Conservation (phyloP, 2,888 invertebrate genomes). For the Osmoderma eremita region DNA sequence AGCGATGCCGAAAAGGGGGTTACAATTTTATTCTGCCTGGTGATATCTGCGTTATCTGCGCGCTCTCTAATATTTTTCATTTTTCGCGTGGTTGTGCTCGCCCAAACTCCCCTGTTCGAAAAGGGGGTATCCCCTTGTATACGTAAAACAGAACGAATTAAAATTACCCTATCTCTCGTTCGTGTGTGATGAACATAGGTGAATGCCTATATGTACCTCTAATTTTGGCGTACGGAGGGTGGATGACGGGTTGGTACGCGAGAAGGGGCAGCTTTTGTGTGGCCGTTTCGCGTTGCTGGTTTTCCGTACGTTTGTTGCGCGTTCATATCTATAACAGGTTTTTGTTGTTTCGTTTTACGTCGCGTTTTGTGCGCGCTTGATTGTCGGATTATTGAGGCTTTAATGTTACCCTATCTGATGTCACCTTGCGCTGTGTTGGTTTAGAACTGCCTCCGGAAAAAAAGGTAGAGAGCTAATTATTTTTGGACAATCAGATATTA, state of each 20-base stretch:
- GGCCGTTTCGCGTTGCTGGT: slow-evolving; percentile 6
- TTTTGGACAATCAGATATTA: not conserved
- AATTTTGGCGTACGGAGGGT: not conserved
- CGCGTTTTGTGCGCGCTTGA: slow-evolving; percentile 48
- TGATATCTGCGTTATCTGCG: slow-evolving; percentile 43
- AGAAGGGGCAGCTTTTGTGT: slow-evolving; percentile 15
- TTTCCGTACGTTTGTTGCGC: slow-evolving; percentile 42
- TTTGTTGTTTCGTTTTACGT: slow-evolving; percentile 51
- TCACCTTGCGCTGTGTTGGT: not conserved
- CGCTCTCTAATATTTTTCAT: slow-evolving; percentile 54
- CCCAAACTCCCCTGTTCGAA: not conserved
- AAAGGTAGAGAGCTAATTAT: not conserved
- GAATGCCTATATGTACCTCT: slow-evolving; percentile 43
- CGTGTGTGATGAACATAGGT: slow-evolving; percentile 45
- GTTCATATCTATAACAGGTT: slow-evolving; percentile 53
- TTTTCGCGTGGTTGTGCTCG: slow-evolving; percentile 50
- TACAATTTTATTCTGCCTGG: slow-evolving; percentile 39
- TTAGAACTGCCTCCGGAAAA: not conserved
- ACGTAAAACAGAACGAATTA: slow-evolving; percentile 54
- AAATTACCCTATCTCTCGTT: slow-evolving; percentile 51
- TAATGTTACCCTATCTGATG: slow-evolving; percentile 17
- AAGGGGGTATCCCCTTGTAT: not conserved
- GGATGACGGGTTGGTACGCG: not conserved
- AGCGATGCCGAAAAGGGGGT: slow-evolving; percentile 29
- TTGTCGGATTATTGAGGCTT: slow-evolving; percentile 45